phyloP scores from a whole-genome alignment of 2,888 invertebrate genomes.

The Stictocephala bisonia region DNA sequence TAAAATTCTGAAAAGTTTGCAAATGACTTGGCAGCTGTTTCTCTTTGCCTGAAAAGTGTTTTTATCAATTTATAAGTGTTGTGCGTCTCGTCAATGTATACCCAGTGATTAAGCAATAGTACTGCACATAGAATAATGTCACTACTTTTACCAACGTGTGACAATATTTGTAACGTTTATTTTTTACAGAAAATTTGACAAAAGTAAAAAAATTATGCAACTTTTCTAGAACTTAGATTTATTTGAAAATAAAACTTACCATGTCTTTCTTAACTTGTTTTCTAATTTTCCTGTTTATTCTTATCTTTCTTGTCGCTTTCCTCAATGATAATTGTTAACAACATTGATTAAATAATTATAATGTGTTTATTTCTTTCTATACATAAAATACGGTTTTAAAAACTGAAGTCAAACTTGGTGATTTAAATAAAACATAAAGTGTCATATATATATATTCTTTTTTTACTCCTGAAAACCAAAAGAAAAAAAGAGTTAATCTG shows the following conservation, averaged over 20 bases:
- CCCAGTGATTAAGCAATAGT: constrained; percentile 38
- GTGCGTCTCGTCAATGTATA: constrained; percentile 33
- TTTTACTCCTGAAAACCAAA: too few relatives aligned
- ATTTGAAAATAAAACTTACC: constrained; percentile 39
- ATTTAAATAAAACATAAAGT: too few relatives aligned
- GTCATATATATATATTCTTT: too few relatives aligned
- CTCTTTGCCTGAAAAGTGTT: constrained; percentile 26
- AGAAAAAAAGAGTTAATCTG: too few relatives aligned
- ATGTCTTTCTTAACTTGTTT: constrained; percentile 34
- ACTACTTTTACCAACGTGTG: constrained; percentile 39
- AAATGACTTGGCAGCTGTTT: constrained; percentile 17
- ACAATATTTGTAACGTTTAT: constrained; percentile 38
- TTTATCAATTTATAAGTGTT: constrained; percentile 38
- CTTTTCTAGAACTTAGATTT: constrained; percentile 28
- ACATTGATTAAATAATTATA: too few relatives aligned
- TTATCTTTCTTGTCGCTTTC: too few relatives aligned
- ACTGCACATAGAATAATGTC: constrained; percentile 36
- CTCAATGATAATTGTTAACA: too few relatives aligned
- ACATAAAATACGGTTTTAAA: too few relatives aligned
- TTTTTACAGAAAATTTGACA: constrained; percentile 33
- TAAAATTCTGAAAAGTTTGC: not conserved
- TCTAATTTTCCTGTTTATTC: too few relatives aligned
- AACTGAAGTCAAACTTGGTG: too few relatives aligned
- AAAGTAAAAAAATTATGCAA: constrained; percentile 31
- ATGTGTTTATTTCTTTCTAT: too few relatives aligned